phyloP scores from a whole-genome alignment of 1,140 invertebrate genomes.

The Brachionus plicatilis region DNA sequence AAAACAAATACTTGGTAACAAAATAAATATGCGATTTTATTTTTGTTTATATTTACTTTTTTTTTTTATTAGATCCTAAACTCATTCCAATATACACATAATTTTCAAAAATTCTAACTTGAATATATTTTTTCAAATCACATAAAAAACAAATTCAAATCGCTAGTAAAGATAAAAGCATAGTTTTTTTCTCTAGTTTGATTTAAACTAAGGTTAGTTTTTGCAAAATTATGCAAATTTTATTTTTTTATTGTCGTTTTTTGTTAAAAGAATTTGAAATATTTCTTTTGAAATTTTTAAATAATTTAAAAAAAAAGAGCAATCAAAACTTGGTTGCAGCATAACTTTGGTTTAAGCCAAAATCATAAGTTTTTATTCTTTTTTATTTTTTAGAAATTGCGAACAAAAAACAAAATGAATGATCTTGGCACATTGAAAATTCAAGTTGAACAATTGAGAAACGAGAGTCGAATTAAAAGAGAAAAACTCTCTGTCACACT shows the following conservation, averaged over 20 bases:
- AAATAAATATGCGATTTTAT: neutral
- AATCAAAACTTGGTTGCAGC: no score
- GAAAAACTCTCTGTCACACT: constrained; percentile 32
- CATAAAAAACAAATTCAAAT: neutral
- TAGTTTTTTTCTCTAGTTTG: neutral
- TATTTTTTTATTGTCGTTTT: constrained; percentile 5
- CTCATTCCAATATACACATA: neutral
- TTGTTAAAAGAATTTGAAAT: neutral
- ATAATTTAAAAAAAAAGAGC: neutral
- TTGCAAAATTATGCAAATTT: constrained; percentile 20
- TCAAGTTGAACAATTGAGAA: constrained; percentile 35
- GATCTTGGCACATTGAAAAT: neutral
- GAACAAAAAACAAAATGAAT: constrained; percentile 14
- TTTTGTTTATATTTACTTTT: neutral
- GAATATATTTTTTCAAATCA: neutral
- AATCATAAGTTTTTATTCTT: neutral
- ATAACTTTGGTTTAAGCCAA: neutral
- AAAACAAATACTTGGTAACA: neutral
- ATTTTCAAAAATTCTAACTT: neutral
- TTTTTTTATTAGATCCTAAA: neutral
- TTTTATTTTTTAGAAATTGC: neutral
- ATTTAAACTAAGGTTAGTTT: neutral
- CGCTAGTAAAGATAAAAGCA: neutral
- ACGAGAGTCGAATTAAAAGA: constrained; percentile 1
- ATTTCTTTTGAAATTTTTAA: neutral